These are phyloP conservation scores for Craseonycteris thonglongyai DNA, from an alignment of 2,113 vertebrate species.

Conservation along the genomic window DNA sequence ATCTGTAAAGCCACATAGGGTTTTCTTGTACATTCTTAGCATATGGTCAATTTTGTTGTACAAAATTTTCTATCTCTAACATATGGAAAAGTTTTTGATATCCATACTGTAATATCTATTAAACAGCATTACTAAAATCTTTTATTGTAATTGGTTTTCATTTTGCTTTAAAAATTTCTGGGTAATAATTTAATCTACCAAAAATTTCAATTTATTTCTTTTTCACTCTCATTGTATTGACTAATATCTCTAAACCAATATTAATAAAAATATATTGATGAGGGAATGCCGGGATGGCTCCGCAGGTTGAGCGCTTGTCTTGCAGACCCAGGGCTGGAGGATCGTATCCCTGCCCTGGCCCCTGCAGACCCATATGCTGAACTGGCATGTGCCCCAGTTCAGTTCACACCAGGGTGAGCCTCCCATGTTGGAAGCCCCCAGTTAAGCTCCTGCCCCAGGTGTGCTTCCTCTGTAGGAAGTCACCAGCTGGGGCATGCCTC, in stretches of 20 bases:
- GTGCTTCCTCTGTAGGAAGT: too few relatives aligned
- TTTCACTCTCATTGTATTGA: neutral
- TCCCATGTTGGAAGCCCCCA: too few relatives aligned
- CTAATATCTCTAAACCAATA: neutral
- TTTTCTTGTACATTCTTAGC: neutral
- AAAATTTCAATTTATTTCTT: neutral
- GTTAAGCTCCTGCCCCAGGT: too few relatives aligned
- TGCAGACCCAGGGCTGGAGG: too few relatives aligned
- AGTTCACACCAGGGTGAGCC: too few relatives aligned
- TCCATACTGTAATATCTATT: neutral
- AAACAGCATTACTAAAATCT: neutral
- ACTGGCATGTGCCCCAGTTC: too few relatives aligned
- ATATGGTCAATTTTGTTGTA: neutral
- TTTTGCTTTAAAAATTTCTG: neutral
- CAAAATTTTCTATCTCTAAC: neutral
- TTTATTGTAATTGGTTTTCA: neutral
- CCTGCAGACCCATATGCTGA: too few relatives aligned
- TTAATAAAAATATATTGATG: neutral
- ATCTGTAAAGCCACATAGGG: neutral
- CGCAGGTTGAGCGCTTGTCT: too few relatives aligned
- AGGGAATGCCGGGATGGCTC: too few relatives aligned
- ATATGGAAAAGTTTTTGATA: neutral
- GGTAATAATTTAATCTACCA: neutral
- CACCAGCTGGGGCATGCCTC: too few relatives aligned
- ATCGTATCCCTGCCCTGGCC: too few relatives aligned